Base-by-base conservation (phyloP, 2,888 invertebrate species). In the Balanococcus diminutus region DNA sequence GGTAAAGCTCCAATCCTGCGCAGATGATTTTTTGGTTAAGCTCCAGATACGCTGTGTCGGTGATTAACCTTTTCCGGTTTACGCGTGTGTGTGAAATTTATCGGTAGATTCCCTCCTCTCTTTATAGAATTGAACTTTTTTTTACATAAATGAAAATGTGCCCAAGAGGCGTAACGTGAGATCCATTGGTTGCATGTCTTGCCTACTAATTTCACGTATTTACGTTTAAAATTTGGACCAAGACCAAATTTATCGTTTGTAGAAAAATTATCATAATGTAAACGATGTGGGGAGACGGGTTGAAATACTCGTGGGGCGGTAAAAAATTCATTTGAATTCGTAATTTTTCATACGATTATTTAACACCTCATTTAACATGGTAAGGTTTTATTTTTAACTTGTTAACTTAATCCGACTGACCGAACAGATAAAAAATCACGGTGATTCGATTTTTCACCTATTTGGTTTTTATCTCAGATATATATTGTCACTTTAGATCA, bases 11-110 rank as follows among this genome's bases (percentile, higher is more conserved):
- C 61, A 67, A 67, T 28, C 61, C 61, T 67, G 61, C 61, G 61
- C 61, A 67, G 28, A 67, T 51, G 51, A 19, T 19, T 51, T 67
- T 25, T 67, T 28, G 25, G 61, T 67, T 28, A 28, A 28, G 61
- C 28, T 67, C 61, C 28, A 67, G 61, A 67, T 67, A 28, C 19
- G 51, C 19, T 19, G 51, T 51, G n/a, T 19, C 61, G 61, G 61
- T 67, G 61, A 67, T 67, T 67, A 67, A 67, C 61, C 61, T 67
- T 67, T 67, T 67, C 61, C 61, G 22, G 61, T 67, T 67, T 28
- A 19, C 19, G 61, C 9, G 61, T 28, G 61, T 25, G 61, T 28
- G 61, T 67, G 28, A 67, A 67, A 67, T 51, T 51, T 51, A 51
- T 51, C 51, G 51, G 28, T 67, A 11, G 61, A 3, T 67, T 67